A percentile compares a stretch with the other conserved stretches of the same genome.
Conservation (phyloP, 2,797 vertebrate species). For the Antrozous pallidus region DNA sequence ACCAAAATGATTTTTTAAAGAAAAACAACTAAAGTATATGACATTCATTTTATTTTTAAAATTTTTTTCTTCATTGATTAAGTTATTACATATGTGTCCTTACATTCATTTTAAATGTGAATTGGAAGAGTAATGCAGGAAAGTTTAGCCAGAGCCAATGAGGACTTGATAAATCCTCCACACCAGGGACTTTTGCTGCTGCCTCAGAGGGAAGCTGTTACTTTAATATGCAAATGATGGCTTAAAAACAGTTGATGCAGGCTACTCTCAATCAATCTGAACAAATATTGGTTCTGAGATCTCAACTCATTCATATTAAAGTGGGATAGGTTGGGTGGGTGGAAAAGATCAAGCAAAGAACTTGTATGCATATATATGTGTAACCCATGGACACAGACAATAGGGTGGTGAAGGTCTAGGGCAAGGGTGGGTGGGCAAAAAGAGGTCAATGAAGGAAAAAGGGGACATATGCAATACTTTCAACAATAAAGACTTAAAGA, state of each 20-base stretch:
- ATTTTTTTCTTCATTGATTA: no score
- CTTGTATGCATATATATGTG: no score
- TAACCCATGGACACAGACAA: no score
- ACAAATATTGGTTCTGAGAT: not conserved
- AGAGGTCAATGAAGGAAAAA: no score
- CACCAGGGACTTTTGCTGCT: not conserved
- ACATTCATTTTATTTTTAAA: not conserved
- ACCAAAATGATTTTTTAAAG: not conserved
- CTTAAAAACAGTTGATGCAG: not conserved
- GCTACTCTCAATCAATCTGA: not conserved
- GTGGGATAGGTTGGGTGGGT: no score
- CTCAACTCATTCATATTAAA: not conserved
- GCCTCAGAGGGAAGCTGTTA: not conserved
- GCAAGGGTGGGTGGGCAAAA: no score
- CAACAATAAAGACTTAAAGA: no score
- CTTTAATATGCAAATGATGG: not conserved
- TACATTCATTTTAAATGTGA: not conserved
- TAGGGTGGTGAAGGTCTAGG: no score
- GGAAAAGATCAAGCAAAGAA: no score
- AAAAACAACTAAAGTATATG: not conserved
- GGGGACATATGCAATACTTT: no score
- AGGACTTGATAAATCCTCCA: not conserved
- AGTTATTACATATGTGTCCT: no score
- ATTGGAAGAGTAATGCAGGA: not conserved
- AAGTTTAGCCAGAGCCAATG: not conserved